Evolutionary conservation across 2,113 vertebrate species (phyloP).

Genomic region (Scortum barcoo): DNA sequence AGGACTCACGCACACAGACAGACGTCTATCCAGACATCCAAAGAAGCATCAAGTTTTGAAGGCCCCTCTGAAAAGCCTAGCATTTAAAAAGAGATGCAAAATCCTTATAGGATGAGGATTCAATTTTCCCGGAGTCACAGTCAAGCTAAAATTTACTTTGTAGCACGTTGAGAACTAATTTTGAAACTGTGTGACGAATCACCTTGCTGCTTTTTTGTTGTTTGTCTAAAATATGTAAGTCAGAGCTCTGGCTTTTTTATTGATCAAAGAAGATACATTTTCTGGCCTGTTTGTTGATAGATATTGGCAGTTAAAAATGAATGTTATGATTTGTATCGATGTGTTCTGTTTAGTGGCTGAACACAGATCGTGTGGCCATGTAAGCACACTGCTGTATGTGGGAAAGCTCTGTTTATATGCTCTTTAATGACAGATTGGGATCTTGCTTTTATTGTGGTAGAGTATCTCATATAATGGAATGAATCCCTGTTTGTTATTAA

Average conservation of each 20-base stretch:
- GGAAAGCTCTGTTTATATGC: not conserved
- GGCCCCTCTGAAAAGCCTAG: conserved; percentile 20
- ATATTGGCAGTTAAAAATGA: not conserved
- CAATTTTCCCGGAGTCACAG: not conserved
- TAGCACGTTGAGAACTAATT: not conserved
- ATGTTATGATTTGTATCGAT: not conserved
- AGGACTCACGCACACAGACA: conserved; percentile 68
- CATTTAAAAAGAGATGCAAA: not conserved
- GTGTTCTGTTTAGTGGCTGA: not conserved
- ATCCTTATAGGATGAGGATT: not conserved
- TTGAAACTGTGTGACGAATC: not conserved
- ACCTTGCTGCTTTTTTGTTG: not conserved
- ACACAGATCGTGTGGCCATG: not conserved
- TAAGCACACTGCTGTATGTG: not conserved
- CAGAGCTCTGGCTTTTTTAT: not conserved
- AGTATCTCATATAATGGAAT: not conserved
- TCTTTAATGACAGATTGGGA: not conserved
- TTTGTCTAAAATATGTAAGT: not conserved
- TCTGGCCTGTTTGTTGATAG: not conserved
- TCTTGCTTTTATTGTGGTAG: not conserved
- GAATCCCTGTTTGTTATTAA: not conserved
- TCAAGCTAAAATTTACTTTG: not conserved
- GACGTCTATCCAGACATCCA: conserved; percentile 38
- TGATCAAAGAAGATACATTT: not conserved
- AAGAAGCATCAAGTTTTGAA: conserved; percentile 42